Conservation (phyloP, 1,140 invertebrate genomes). For the Scaptomyza montana region DNA sequence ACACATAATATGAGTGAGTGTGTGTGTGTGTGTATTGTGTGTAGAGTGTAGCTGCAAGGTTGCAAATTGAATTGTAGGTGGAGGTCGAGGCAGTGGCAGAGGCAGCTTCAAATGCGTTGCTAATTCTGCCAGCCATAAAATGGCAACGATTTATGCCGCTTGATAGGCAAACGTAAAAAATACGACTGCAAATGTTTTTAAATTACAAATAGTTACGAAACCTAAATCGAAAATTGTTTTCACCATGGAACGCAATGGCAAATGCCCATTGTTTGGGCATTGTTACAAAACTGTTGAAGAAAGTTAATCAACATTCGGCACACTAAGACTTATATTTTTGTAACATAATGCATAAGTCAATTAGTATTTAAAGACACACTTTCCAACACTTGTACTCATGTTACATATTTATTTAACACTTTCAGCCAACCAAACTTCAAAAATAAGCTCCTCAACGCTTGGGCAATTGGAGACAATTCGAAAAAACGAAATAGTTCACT, state of each 20-base stretch:
- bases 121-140: slow-evolving; percentile 63
- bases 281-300: slow-evolving; percentile 39
- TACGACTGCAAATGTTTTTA: slow-evolving; percentile 51
- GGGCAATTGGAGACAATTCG: slow-evolving; percentile 13
- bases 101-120: slow-evolving; percentile 44
- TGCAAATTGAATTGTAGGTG: slow-evolving; percentile 71
- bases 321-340: slow-evolving; percentile 33
- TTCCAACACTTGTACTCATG: slow-evolving; percentile 58
- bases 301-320: slow-evolving; percentile 55
- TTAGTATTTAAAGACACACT: slow-evolving; percentile 52
- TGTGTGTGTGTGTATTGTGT: slow-evolving; percentile 27
- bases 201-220: slow-evolving; percentile 70
- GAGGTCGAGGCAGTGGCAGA: slow-evolving; percentile 51
- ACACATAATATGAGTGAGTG: slow-evolving; percentile 31
- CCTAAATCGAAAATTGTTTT: slow-evolving; percentile 58
- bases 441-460: slow-evolving; percentile 18
- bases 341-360: slow-evolving; percentile 55
- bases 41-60: slow-evolving; percentile 60
- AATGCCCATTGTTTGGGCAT: slow-evolving; percentile 15
- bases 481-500: slow-evolving; percentile 18
- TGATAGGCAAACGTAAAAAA: slow-evolving; percentile 10
- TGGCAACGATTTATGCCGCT: slow-evolving; percentile 44
- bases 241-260: slow-evolving; percentile 13
- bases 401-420: slow-evolving; percentile 46
- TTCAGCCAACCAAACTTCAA: slow-evolving; percentile 34